These are phyloP conservation scores for Epizoanthus scotinus DNA, from an alignment of 92 coral and sea anemone species.

Conservation along the genomic window DNA sequence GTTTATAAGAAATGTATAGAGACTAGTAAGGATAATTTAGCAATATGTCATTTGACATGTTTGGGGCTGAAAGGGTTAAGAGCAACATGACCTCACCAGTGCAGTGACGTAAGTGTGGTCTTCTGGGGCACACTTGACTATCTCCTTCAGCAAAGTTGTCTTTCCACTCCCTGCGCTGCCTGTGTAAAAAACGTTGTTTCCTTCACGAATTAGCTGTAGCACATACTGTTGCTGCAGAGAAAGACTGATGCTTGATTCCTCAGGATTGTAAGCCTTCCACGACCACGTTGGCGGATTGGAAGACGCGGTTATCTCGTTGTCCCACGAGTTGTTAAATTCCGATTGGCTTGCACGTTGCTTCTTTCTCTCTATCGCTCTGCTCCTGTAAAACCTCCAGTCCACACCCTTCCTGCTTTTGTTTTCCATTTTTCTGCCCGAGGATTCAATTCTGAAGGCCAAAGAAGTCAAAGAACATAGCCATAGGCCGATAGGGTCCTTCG, in stretches of 20 bases:
- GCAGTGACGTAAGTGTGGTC: slow-evolving; percentile 59
- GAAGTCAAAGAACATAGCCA: too few relatives aligned
- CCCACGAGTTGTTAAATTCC: not conserved
- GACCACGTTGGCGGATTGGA: not conserved
- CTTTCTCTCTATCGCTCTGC: slow-evolving; percentile 5
- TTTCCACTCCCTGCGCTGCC: slow-evolving; percentile 71
- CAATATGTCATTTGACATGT: too few relatives aligned
- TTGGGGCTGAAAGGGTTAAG: too few relatives aligned
- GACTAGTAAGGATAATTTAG: too few relatives aligned
- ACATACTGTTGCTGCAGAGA: slow-evolving; percentile 60
- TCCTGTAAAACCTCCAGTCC: not conserved
- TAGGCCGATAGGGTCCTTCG: too few relatives aligned
- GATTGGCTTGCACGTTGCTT: not conserved
- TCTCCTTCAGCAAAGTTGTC: slow-evolving; percentile 60
- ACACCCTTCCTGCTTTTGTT: too few relatives aligned
- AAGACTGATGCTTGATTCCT: slow-evolving; percentile 37
- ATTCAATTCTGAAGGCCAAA: not conserved
- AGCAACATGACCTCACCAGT: slow-evolving; percentile 42
- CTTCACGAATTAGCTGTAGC: slow-evolving; percentile 52
- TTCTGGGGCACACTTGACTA: slow-evolving; percentile 58
- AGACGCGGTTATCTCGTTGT: not conserved
- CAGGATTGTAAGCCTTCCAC: slow-evolving; percentile 48
- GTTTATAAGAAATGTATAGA: too few relatives aligned
- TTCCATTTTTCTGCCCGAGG: not conserved
- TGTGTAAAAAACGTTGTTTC: slow-evolving; percentile 68